Evolutionary conservation across 2,888 invertebrate species (phyloP).

Genomic region (Neria commutata): DNA sequence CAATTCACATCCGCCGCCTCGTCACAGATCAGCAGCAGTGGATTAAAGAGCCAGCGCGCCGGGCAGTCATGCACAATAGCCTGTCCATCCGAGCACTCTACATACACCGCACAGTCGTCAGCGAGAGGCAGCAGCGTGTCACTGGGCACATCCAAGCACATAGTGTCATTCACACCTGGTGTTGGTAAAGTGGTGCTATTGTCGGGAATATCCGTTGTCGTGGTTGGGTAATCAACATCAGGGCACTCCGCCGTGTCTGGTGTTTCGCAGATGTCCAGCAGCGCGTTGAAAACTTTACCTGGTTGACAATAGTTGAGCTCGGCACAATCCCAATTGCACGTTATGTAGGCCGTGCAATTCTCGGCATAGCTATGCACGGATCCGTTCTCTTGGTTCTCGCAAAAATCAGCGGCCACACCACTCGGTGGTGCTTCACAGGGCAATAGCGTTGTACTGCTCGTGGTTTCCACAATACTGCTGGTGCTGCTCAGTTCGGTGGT

Average conservation of each 20-base stretch:
- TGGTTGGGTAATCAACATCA: conserved; percentile 26
- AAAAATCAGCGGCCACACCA: conserved; percentile 27
- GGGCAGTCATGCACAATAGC: conserved; percentile 36
- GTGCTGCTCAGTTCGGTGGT: conserved; percentile 9
- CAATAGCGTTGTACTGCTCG: too few relatives aligned
- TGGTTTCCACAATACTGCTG: too few relatives aligned
- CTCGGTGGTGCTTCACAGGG: too few relatives aligned
- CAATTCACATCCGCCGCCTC: conserved; percentile 37
- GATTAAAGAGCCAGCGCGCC: conserved; percentile 38
- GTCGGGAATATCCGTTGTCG: not conserved
- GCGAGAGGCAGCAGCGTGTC: conserved; percentile 37
- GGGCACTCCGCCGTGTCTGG: conserved; percentile 42
- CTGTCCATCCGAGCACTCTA: conserved; percentile 36
- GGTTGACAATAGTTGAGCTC: conserved; percentile 39
- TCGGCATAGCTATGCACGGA: conserved; percentile 36
- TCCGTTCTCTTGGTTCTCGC: conserved; percentile 19
- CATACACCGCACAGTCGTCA: conserved; percentile 41
- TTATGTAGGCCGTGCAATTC: conserved; percentile 46
- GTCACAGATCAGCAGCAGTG: conserved; percentile 40
- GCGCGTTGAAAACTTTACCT: conserved; percentile 40
- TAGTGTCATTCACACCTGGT: conserved; percentile 25
- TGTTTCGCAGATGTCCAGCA: conserved; percentile 43
- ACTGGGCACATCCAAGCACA: conserved; percentile 32
- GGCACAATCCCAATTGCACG: conserved; percentile 40
- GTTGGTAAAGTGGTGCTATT: conserved; percentile 16